Conservation (phyloP, 2,888 invertebrate species). For the Drosophila nigritarsus region DNA sequence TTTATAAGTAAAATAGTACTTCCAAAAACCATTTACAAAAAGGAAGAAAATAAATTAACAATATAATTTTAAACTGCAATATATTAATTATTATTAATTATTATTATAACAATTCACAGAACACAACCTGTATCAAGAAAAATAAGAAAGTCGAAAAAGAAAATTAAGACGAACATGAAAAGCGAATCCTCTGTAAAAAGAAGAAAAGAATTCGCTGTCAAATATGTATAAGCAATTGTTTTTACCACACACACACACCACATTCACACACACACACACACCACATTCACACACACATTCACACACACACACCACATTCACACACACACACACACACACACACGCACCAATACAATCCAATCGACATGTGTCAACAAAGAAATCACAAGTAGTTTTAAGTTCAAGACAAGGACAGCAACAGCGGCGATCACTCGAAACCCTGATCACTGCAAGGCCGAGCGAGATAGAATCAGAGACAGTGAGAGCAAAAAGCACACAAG, state of each 20-base stretch:
- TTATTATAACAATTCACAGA: conserved; percentile 23
- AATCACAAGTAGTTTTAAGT: conserved; percentile 13
- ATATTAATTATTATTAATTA: conserved; percentile 10
- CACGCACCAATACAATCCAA: neutral
- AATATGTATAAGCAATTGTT: neutral
- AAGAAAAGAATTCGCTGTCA: neutral
- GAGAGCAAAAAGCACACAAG: neutral
- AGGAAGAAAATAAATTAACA: conserved; percentile 11
- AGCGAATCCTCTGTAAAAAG: neutral
- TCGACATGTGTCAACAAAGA: neutral
- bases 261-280: neutral
- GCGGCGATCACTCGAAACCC: neutral
- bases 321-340: neutral
- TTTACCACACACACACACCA: neutral
- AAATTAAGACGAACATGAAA: neutral
- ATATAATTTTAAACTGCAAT: conserved; percentile 20
- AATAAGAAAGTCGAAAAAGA: neutral
- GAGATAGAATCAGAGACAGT: neutral
- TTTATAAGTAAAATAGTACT: conserved; percentile 68
- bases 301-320: neutral
- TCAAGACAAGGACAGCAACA: conserved; percentile 6
- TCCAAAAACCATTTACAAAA: conserved; percentile 46
- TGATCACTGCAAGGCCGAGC: conserved; percentile 15
- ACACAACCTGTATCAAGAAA: neutral
- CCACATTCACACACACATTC: neutral